Evolutionary conservation across 2,888 invertebrate genomes (phyloP), one percentile per base, ranked within the genome.

Genomic region (Thymelicus sylvestris): DNA sequence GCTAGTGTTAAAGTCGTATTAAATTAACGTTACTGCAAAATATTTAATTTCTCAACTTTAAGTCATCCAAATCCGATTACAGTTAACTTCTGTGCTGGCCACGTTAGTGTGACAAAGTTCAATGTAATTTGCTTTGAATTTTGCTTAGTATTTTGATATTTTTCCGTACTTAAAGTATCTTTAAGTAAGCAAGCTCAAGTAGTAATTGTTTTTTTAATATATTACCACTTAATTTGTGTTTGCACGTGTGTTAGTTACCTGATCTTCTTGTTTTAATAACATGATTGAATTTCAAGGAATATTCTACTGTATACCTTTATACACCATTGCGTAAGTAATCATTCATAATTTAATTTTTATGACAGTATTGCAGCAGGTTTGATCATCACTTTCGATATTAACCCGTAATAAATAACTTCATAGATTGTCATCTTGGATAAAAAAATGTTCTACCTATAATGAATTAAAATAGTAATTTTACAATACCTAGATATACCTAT

Each of bases 311-410:
- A 80, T 88, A 77, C 85, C 84, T 76, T 72, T 90, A 12, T 90
- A 91, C 72, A 75, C 75, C 0, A 52, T 77, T 75, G 84, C 78
- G 91, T 91, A 86, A 91, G 91, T 89, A 73, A 57, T 59, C 66
- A 70, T 71, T 73, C 70, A 68, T 67, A 12, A n/a, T 66, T 73
- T 44, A 44, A 44, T 44, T 44, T 41, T 41, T 10, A 41, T 41
- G 41, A 44, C 3, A 41, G 41, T 41, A 10, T 41, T 44, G 44
- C 44, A 44, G 44, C 10, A 44, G 44, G 12, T 44, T 44, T 44
- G 44, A 31, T 31, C 1, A 5, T 31, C 31, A 31, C 31, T 31
- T 31, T 31, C 5, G 31, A 31, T 31, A 5, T 5, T 31, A 31
- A 31, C 5, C 2, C 31, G 3, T 31, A 31, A 31, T 31, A 31